Evolutionary conservation across 2,888 invertebrate species (phyloP).

Genomic region (Psylliodes chrysocephalus): DNA sequence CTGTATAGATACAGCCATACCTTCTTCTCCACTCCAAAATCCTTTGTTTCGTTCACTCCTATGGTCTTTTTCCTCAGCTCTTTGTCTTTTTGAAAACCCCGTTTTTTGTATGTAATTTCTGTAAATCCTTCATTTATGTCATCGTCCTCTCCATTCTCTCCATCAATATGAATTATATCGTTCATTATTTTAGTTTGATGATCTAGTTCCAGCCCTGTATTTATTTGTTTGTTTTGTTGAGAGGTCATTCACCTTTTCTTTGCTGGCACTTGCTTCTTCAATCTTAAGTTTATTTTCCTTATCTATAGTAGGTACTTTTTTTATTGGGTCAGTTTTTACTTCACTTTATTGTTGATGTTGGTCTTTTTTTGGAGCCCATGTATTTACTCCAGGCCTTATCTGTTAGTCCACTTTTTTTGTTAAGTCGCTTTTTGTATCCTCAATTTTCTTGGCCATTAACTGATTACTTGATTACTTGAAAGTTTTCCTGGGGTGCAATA

Average conservation of each 20-base stretch:
- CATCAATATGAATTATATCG: too few species aligned
- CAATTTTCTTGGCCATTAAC: background rate
- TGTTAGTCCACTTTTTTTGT: background rate
- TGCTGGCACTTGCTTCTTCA: slow-evolving; percentile 11
- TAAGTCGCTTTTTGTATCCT: background rate
- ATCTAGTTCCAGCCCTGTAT: slow-evolving; percentile 4
- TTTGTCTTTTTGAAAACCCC: slow-evolving; percentile 6
- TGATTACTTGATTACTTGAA: too few species aligned
- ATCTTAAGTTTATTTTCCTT: too few species aligned
- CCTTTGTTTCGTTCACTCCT: slow-evolving; percentile 2
- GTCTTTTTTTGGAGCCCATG: background rate
- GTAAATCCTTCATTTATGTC: too few species aligned
- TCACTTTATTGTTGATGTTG: background rate
- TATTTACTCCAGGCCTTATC: background rate
- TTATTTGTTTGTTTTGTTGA: slow-evolving; percentile 18
- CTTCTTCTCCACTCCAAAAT: slow-evolving; percentile 17
- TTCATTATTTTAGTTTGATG: slow-evolving; percentile 13
- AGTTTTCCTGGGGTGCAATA: too few species aligned
- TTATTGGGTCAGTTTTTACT: background rate
- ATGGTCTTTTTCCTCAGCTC: background rate
- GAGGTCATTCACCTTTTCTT: slow-evolving; percentile 9
- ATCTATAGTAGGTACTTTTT: too few species aligned
- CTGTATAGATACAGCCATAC: too few species aligned
- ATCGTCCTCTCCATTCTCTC: too few species aligned
- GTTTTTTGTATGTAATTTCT: too few species aligned